A percentile compares a stretch with the other conserved stretches of the same genome.
These are phyloP conservation scores for Corythornis vintsioides DNA, from an alignment of 2,113 vertebrate species.

Conservation along the genomic window DNA sequence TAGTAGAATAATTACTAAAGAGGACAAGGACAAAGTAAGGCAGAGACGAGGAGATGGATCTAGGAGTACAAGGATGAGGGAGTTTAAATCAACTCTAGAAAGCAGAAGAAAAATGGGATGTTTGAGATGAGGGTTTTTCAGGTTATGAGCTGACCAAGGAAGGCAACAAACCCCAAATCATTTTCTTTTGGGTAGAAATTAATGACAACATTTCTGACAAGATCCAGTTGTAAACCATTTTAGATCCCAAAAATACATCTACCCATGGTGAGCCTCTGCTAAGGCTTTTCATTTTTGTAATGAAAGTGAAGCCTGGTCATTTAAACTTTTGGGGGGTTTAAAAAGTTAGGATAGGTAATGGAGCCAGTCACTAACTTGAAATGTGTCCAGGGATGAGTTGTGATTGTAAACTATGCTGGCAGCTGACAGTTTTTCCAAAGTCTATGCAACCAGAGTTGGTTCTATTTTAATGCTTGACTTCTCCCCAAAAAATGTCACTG, in stretches of 20 bases:
- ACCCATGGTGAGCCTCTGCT: not conserved
- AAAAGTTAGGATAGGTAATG: not conserved
- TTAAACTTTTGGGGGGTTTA: not conserved
- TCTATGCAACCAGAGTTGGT: not conserved
- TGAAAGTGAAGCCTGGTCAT: not conserved
- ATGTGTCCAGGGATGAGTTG: not conserved
- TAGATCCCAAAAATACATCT: not conserved
- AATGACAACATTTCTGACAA: not conserved
- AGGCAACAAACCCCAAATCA: not conserved
- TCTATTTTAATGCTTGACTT: not conserved
- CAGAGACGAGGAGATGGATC: not conserved
- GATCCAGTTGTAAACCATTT: not conserved
- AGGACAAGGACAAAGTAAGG: not conserved
- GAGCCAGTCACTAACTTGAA: not conserved
- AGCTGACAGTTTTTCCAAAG: conserved; percentile 6
- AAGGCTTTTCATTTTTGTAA: not conserved
- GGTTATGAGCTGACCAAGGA: not conserved
- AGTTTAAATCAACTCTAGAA: not conserved
- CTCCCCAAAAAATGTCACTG: not conserved
- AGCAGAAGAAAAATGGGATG: not conserved
- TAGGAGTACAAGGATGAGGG: not conserved
- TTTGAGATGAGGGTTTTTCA: not conserved
- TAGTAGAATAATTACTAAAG: not conserved
- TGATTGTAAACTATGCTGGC: not conserved
- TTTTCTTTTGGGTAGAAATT: not conserved